Evolutionary conservation across 2,797 vertebrate genomes (phyloP).

Genomic region (Platalea minor): DNA sequence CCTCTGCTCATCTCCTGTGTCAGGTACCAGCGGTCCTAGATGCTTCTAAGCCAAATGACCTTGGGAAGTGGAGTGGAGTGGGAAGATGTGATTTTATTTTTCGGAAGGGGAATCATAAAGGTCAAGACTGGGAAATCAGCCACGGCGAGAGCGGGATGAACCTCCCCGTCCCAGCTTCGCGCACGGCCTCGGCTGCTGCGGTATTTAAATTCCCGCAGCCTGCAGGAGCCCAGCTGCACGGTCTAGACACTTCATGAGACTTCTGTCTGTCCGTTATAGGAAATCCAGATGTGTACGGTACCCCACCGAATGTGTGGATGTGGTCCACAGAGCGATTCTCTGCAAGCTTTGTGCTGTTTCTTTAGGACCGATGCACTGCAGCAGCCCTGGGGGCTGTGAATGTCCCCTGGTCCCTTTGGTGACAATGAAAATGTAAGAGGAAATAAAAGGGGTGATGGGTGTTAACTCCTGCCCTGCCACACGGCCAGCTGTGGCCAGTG

Average conservation of each 20-base stretch:
- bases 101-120: neutral
- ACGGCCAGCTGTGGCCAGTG: neutral
- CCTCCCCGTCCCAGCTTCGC: rapidly evolving
- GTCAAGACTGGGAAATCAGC: neutral
- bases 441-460: neutral
- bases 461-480: neutral
- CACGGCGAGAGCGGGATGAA: rapidly evolving
- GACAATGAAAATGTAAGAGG: neutral
- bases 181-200: rapidly evolving
- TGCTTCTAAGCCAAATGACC: neutral
- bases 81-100: neutral
- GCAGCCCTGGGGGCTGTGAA: neutral
- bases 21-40: neutral
- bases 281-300: neutral
- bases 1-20: neutral
- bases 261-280: neutral
- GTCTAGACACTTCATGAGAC: neutral
- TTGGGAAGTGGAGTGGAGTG: neutral
- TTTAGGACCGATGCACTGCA: neutral
- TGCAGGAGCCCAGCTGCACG: neutral
- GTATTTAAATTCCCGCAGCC: neutral
- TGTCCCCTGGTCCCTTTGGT: neutral
- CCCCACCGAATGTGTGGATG: rapidly evolving
- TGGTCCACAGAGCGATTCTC: neutral
- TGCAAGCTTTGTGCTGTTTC: neutral